These are phyloP conservation scores for Raja brachyura DNA, from an alignment of 2,113 vertebrate genomes.

Conservation along the genomic window DNA sequence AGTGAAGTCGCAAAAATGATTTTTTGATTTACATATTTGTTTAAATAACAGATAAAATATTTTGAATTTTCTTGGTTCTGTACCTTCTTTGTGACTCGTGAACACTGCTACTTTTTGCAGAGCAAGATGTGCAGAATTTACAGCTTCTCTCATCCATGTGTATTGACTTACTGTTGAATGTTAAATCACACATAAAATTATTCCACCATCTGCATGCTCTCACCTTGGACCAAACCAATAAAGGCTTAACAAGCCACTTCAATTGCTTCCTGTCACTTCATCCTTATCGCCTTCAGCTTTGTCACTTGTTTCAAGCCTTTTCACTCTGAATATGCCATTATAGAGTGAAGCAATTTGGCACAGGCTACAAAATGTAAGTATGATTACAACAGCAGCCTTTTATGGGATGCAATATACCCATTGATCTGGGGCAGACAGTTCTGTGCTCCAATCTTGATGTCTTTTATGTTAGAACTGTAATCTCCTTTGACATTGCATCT, in stretches of 20 bases:
- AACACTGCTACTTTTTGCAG: not conserved
- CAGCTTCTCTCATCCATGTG: not conserved
- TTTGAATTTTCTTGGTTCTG: not conserved
- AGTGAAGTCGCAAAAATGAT: not conserved
- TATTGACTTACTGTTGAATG: not conserved
- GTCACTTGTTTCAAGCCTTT: constrained; percentile 38
- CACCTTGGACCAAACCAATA: constrained; percentile 31
- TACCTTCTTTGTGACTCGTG: not conserved
- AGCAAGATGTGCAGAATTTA: not conserved
- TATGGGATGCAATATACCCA: constrained; percentile 36
- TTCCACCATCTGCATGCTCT: constrained; percentile 32
- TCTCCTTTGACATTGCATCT: constrained; percentile 28
- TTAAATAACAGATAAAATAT: not conserved
- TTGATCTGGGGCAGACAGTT: constrained; percentile 41
- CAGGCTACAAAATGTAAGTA: not conserved
- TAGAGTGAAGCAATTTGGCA: constrained; percentile 42
- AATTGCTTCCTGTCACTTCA: constrained; percentile 33
- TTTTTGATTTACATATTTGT: not conserved
- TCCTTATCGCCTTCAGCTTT: constrained; percentile 36
- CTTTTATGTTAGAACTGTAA: constrained; percentile 39
- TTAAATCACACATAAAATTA: constrained; percentile 20
- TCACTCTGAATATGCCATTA: not conserved
- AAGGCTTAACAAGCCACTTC: constrained; percentile 34
- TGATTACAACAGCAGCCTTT: constrained; percentile 36
- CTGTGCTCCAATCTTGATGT: constrained; percentile 29